Conservation (phyloP, 2,888 invertebrate species). For the Rotaria sp. region DNA sequence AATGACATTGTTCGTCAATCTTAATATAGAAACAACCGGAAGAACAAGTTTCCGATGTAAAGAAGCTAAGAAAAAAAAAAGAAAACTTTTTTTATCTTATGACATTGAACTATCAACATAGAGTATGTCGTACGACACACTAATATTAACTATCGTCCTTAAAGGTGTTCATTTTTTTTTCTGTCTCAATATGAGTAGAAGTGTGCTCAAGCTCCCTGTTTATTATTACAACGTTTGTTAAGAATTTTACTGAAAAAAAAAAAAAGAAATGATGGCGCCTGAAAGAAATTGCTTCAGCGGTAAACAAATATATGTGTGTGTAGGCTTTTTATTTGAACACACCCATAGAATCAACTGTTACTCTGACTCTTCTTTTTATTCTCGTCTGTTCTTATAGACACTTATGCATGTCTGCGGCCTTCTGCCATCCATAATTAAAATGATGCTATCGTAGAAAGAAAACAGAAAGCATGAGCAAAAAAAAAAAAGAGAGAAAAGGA, state of each 20-base stretch:
- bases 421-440: slow-evolving; percentile 15
- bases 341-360: not conserved
- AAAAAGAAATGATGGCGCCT: not conserved
- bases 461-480: not conserved
- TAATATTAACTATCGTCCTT: not conserved
- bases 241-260: not conserved
- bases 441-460: slow-evolving; percentile 1
- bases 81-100: not conserved
- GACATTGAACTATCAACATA: not conserved
- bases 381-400: not conserved
- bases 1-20: not conserved
- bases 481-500: not conserved
- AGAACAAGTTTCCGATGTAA: not conserved
- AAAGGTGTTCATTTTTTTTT: not conserved
- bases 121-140: not conserved
- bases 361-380: not conserved
- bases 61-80: not conserved
- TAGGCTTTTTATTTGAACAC: not conserved
- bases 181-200: not conserved
- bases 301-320: not conserved
- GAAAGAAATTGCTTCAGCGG: not conserved
- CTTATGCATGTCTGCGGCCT: not conserved
- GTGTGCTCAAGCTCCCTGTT: not conserved
- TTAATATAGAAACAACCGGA: not conserved
- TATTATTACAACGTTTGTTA: not conserved